These are phyloP conservation scores for Nesidiocoris tenuis DNA, from an alignment of 2,888 invertebrate genomes.

Conservation along the genomic window DNA sequence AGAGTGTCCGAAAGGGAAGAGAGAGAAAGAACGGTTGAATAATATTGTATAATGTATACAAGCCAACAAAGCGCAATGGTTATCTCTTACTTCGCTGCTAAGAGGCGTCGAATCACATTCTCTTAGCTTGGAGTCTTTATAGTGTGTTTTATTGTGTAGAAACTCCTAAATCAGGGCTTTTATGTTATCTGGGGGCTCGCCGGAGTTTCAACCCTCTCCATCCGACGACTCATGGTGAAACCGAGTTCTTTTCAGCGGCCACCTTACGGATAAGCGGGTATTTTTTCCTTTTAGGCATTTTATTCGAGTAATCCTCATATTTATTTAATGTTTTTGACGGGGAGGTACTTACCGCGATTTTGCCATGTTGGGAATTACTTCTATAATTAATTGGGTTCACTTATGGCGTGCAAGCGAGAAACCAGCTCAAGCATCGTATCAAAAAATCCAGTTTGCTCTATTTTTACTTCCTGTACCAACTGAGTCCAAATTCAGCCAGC, in stretches of 20 bases:
- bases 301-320: too few species aligned
- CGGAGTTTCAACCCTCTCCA: neutral
- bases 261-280: neutral
- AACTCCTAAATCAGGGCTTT: constrained; percentile 30
- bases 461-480: too few species aligned
- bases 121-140: constrained; percentile 30
- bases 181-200: constrained; percentile 13
- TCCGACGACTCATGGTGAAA: neutral
- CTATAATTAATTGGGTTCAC: too few species aligned
- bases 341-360: too few species aligned
- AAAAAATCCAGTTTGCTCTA: too few species aligned
- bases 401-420: too few species aligned
- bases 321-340: too few species aligned
- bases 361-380: too few species aligned
- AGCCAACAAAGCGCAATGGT: constrained; percentile 21
- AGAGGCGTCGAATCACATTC: constrained; percentile 19
- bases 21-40: constrained; percentile 8
- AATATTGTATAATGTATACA: constrained; percentile 23
- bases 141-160: constrained; percentile 27
- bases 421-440: too few species aligned
- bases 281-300: neutral
- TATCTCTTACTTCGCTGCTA: constrained; percentile 10
- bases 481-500: too few species aligned
- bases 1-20: neutral
- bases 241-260: neutral